Percentiles rank a stretch among this genome's conserved stretches.
Conservation (phyloP, 2,113 vertebrate genomes). For the Scopus umbretta region DNA sequence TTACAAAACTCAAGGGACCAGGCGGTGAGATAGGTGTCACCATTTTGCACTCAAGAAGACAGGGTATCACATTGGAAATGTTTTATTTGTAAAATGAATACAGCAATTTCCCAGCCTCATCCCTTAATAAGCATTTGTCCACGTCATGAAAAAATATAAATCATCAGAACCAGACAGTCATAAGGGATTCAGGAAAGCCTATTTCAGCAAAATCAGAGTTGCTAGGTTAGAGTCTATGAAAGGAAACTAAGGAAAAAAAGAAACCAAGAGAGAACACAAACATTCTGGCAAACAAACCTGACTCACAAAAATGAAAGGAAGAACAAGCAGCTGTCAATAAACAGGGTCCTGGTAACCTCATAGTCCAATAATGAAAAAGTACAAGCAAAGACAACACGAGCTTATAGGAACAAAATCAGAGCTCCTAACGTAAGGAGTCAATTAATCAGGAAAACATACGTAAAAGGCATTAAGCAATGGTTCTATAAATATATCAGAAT, state of each 20-base stretch:
- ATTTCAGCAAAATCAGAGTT: not conserved
- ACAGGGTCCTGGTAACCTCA: not conserved
- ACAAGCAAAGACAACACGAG: not conserved
- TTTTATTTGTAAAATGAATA: too few relatives aligned
- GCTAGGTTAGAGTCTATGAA: not conserved
- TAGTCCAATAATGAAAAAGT: not conserved
- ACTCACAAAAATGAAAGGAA: not conserved
- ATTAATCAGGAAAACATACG: not conserved
- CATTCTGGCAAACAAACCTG: not conserved
- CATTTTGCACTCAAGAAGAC: too few relatives aligned
- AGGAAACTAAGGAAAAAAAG: not conserved
- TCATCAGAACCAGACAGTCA: not conserved
- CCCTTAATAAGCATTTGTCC: not conserved
- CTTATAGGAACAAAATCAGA: not conserved
- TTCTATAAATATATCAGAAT: not conserved
- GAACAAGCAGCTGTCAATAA: not conserved
- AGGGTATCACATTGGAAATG: too few relatives aligned
- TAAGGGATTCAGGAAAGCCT: not conserved
- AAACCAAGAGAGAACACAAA: not conserved
- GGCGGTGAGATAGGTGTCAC: too few relatives aligned
- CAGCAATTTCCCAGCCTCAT: not conserved
- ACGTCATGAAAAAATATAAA: not conserved
- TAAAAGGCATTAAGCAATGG: not conserved
- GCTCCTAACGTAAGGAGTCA: not conserved
- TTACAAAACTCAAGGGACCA: too few relatives aligned